phyloP scores from a whole-genome alignment of 2,888 invertebrate genomes.

The Acanthosoma haemorrhoidale region DNA sequence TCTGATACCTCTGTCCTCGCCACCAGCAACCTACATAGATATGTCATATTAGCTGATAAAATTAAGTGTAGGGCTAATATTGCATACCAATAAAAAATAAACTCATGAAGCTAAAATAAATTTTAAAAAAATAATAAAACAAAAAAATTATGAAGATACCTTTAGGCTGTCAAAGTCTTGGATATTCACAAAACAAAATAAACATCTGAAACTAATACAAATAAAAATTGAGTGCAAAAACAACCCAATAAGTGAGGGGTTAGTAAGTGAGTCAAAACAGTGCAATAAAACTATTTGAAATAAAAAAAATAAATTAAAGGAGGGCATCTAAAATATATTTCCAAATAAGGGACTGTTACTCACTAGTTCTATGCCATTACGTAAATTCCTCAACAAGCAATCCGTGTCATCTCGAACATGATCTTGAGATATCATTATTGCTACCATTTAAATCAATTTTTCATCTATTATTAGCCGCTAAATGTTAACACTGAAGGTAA shows the following conservation, averaged over 20 bases:
- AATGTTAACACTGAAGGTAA: neutral
- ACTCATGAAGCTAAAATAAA: neutral
- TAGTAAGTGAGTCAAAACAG: neutral
- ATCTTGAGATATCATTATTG: slow-evolving; percentile 21
- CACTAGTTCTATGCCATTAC: slow-evolving; percentile 43
- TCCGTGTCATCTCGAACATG: slow-evolving; percentile 35
- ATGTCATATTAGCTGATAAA: neutral
- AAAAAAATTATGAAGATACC: slow-evolving; percentile 25
- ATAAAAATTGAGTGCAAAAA: slow-evolving; percentile 22
- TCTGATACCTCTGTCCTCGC: slow-evolving; percentile 31
- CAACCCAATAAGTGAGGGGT: neutral
- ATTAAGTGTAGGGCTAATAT: neutral
- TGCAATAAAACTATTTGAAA: neutral
- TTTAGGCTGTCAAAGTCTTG: slow-evolving; percentile 17
- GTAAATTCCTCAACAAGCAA: slow-evolving; percentile 37
- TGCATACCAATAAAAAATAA: neutral
- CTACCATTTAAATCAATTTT: neutral
- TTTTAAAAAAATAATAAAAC: neutral
- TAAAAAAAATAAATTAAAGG: neutral
- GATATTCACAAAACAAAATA: slow-evolving; percentile 21
- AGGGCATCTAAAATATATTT: neutral
- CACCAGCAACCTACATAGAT: slow-evolving; percentile 23
- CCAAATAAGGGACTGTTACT: neutral
- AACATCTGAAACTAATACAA: slow-evolving; percentile 25
- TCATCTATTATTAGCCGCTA: neutral